Conservation (phyloP, 2,888 invertebrate species). For the Hemistola chrysoprasaria region DNA sequence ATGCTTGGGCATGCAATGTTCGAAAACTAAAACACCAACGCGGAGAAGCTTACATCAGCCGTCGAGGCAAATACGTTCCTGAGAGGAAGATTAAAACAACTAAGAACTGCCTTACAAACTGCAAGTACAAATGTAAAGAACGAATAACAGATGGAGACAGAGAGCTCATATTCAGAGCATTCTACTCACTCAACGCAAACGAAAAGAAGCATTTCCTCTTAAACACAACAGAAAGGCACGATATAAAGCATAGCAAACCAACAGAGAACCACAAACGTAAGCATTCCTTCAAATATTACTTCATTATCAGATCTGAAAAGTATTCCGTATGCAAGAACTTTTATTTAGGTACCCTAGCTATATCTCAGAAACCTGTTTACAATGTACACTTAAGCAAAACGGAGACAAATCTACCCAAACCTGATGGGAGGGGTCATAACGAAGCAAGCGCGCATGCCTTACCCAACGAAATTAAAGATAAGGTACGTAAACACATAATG, state of each 20-base stretch:
- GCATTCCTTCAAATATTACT: conserved; percentile 71
- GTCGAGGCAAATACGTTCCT: conserved; percentile 67
- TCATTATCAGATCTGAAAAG: conserved; percentile 55
- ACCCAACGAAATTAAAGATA: conserved; percentile 60
- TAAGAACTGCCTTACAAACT: conserved; percentile 67
- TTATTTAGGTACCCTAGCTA: conserved; percentile 70
- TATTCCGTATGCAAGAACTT: conserved; percentile 71
- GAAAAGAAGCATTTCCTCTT: conserved; percentile 73
- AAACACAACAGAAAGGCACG: conserved; percentile 64
- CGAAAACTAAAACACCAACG: conserved; percentile 68
- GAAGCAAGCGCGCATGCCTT: conserved; percentile 61
- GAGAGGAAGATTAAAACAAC: conserved; percentile 58
- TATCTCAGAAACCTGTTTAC: conserved; percentile 73
- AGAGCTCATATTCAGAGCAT: conserved; percentile 69
- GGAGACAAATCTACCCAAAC: conserved; percentile 70
- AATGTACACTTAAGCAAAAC: conserved; percentile 72
- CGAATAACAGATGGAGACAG: conserved; percentile 61
- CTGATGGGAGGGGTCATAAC: conserved; percentile 65
- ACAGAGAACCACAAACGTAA: conserved; percentile 50
- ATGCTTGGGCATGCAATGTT: conserved; percentile 68
- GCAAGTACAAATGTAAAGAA: conserved; percentile 69
- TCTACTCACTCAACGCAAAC: conserved; percentile 65
- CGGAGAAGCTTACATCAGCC: conserved; percentile 68
- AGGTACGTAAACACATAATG: conserved; percentile 62
- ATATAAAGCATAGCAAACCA: conserved; percentile 48